These are phyloP conservation scores for Pantelozetes paolii DNA, from an alignment of 2,888 invertebrate species.

Conservation along the genomic window DNA sequence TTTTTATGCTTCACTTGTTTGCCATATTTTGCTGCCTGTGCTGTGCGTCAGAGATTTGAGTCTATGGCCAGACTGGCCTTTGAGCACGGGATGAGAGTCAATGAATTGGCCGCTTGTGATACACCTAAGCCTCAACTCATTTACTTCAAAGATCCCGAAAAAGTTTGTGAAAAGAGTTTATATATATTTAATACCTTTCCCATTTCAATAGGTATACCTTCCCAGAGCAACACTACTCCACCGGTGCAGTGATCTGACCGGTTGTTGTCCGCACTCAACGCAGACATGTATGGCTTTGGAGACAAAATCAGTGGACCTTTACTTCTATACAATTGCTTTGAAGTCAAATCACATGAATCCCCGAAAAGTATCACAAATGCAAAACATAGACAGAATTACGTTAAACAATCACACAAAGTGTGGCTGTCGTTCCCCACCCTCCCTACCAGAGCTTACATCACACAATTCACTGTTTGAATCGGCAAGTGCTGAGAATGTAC, in stretches of 20 bases:
- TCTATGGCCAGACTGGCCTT: slow-evolving; percentile 31
- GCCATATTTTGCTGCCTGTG: neutral
- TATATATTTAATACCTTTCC: too few relatives aligned
- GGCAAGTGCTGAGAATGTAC: too few relatives aligned
- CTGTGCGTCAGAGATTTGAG: neutral
- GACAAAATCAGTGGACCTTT: slow-evolving; percentile 45
- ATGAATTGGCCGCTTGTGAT: slow-evolving; percentile 61
- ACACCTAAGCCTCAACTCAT: slow-evolving; percentile 68
- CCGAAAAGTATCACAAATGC: slow-evolving; percentile 33
- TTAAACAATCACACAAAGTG: slow-evolving; percentile 48
- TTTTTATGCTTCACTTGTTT: too few relatives aligned
- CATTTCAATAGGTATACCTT: slow-evolving; percentile 57
- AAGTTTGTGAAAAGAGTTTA: slow-evolving; percentile 53
- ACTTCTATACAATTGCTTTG: slow-evolving; percentile 45
- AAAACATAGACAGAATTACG: slow-evolving; percentile 45
- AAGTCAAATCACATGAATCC: neutral
- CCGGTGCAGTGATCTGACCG: slow-evolving; percentile 78
- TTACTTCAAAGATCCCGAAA: slow-evolving; percentile 63
- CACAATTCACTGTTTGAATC: too few relatives aligned
- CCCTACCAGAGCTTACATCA: neutral
- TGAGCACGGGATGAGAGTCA: slow-evolving; percentile 55
- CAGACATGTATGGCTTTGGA: slow-evolving; percentile 67
- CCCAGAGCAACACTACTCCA: slow-evolving; percentile 82
- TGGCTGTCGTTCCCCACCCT: slow-evolving; percentile 42
- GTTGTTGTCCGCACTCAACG: slow-evolving; percentile 71